Base-by-base conservation (phyloP, 2,797 vertebrate species). In the Chloroceryle amazona region DNA sequence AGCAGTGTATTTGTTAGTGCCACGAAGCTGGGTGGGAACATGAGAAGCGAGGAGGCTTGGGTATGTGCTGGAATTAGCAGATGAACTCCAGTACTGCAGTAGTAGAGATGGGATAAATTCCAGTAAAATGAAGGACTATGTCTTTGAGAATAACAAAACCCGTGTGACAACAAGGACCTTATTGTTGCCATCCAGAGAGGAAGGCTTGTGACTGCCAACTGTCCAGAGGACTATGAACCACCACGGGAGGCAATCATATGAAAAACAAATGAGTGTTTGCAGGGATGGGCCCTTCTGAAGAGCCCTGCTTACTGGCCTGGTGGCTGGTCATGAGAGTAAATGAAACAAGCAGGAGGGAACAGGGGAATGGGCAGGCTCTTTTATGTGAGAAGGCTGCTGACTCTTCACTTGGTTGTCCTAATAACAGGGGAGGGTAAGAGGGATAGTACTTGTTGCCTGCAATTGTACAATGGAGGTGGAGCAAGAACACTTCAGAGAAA, bases 281-380 rank as follows among this genome's bases (percentile, higher is more conserved):
- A 42, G 52, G 37, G 22, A 29, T 3, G 1, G 25, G 4, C 11
- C 6, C 19, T 25, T 85, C 21, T 1, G 4, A 62, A 73, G 35
- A 92, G 44, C 47, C 14, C 13, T 76, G 37, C 5, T 28, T 42
- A 0, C 61, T 47, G 61, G 21, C 29, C 12, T 19, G 13, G 26
- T 41, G 1, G 0, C 67, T 66, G 37, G 13, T 9, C 1, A 0
- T 54, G 23, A 62, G 9, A 58, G 20, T 8, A n/a, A 1, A 2
- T 3, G n/a, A 37, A 57, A 25, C 13, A 42, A 41, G 29, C 54
- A 72, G 70, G 15, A 61, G 10, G 6, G 11, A 21, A 17, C 65
- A 81, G 37, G 8, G 12, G 47, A 86, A 62, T 0, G 0, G n/a
- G 33, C 39, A 66, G 23, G 3, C 6, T 68, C 28, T 89, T n/a